Percentiles rank a stretch among this genome's conserved stretches.
Evolutionary conservation across 2,113 vertebrate genomes (phyloP).

Genomic region (Platycercus adscitus): DNA sequence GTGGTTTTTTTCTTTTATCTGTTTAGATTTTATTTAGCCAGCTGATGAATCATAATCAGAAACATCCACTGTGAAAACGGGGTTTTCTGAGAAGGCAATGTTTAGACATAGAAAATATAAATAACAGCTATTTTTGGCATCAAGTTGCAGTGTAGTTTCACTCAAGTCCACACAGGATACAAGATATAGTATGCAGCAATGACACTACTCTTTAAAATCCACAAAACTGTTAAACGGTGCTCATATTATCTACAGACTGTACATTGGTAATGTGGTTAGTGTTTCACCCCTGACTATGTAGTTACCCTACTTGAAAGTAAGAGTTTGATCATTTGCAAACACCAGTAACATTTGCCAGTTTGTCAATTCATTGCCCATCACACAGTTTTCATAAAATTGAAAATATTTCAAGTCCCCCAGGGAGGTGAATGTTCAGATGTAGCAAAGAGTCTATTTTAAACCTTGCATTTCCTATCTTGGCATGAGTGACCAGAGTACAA

Average conservation of each 20-base stretch:
- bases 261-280: not conserved
- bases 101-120: not conserved
- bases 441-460: not conserved
- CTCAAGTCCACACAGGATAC: not conserved
- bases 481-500: not conserved
- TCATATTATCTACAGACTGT: not conserved
- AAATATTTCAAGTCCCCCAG: not conserved
- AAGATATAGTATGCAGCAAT: not conserved
- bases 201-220: not conserved
- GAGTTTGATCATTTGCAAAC: not conserved
- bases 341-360: not conserved
- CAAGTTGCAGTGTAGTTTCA: not conserved
- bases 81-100: not conserved
- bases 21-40: constrained; percentile 7
- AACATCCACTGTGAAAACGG: not conserved
- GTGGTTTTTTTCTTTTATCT: not conserved
- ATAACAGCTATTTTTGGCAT: not conserved
- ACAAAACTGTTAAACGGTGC: not conserved
- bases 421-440: not conserved
- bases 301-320: not conserved
- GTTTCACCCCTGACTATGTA: not conserved
- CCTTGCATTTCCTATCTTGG: not conserved
- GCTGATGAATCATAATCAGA: not conserved
- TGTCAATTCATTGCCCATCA: not conserved
- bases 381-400: not conserved